Conservation (phyloP, 2,113 vertebrate genomes). For the Toxotes jaculatrix region DNA sequence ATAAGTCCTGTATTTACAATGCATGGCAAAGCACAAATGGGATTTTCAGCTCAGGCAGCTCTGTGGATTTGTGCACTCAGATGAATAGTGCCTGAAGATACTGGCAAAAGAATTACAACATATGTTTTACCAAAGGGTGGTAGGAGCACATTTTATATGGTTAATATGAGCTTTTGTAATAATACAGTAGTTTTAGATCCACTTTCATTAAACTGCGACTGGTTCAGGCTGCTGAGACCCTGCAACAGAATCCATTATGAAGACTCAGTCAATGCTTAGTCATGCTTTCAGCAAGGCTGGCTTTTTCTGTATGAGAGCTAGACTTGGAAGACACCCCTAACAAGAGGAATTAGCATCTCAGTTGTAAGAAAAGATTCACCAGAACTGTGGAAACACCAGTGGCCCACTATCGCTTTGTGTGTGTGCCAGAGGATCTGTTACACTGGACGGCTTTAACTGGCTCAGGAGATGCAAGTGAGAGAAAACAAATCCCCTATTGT, state of each 20-base stretch:
- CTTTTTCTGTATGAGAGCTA: conserved; percentile 14
- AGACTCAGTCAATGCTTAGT: conserved; percentile 48
- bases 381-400: conserved; percentile 22
- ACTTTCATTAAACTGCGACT: neutral
- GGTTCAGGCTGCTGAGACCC: conserved; percentile 16
- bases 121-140: conserved; percentile 59
- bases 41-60: conserved; percentile 17
- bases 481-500: conserved; percentile 76
- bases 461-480: conserved; percentile 55
- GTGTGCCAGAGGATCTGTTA: conserved; percentile 58
- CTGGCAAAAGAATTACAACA: conserved; percentile 50
- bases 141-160: neutral
- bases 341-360: conserved; percentile 26
- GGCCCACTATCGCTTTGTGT: conserved; percentile 30
- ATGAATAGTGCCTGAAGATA: conserved; percentile 37
- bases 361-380: conserved; percentile 36
- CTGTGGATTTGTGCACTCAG: conserved; percentile 39
- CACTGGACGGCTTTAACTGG: conserved; percentile 61
- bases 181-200: conserved; percentile 4
- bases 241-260: conserved; percentile 5
- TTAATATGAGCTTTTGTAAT: conserved; percentile 23
- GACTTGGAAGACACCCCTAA: conserved; percentile 14
- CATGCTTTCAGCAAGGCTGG: conserved; percentile 15
- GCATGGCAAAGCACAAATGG: conserved; percentile 4
- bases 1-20: conserved; percentile 5